Evolutionary conservation across 2,888 invertebrate species (phyloP), one percentile per base, ranked within the genome.

Genomic region (Thelaira solivaga): DNA sequence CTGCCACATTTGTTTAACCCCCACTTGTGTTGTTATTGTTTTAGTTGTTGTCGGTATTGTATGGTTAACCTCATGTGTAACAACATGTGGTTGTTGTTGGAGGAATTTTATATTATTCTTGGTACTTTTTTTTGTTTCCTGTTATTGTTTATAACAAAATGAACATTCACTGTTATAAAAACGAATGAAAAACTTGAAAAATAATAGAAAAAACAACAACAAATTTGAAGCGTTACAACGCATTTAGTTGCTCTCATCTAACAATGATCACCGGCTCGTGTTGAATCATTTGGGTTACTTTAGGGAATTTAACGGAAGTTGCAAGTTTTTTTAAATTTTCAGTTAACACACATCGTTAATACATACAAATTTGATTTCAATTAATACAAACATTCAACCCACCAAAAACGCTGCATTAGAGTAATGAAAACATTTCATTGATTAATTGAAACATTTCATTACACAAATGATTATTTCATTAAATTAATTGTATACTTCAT

Each of bases 1-100:
- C 31, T 61, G 31, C n/a, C 64, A 22, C 49, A 64, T 64, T 22
- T 65, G 57, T 59, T 73, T 51, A 59, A 67, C 41, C 51, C n/a
- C 59, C 16, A 26, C 36, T 47, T 57, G 47, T 67, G 51, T 57
- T 65, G 62, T 62, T 53, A 22, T 47, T 34, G n/a, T 55, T 57
- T 34, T 26, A 31, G 49, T 24, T 69, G 36, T 39, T 65, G 55
- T 13, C 47, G 39, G 47, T 59, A 39, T 57, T 71, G 34, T 53
- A 26, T 31, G 72, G 76, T 76, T 76, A 67, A 76, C 67, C 71
- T 55, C 29, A 55, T 71, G 34, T 76, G 59, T 51, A 71, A 53
- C 49, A 64, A 64, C 41, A 59, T 71, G 71, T 53, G 71, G 69
- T 51, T 59, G 65, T 22, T 29, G 59, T 45, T 49, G 55, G 47